Percentiles rank a stretch among this genome's conserved stretches.
Evolutionary conservation across 2,797 vertebrate genomes (phyloP).

Genomic region (Tangara arthus): DNA sequence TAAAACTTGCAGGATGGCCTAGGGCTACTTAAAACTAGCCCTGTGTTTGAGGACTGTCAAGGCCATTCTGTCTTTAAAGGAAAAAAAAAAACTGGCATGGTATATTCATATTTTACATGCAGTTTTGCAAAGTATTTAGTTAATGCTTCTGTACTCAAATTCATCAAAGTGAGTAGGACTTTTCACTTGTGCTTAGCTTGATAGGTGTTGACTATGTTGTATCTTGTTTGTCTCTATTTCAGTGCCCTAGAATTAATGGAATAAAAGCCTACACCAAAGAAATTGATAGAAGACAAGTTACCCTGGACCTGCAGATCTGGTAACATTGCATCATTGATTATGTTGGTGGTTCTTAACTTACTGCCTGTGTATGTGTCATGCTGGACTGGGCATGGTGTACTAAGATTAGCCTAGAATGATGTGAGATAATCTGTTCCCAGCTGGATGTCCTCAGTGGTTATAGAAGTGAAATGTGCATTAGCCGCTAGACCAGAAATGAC

Average conservation of each 20-base stretch:
- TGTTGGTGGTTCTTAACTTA: not conserved
- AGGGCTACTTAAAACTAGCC: not conserved
- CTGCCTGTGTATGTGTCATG: not conserved
- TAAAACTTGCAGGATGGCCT: not conserved
- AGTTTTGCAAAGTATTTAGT: not conserved
- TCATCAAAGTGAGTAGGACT: not conserved
- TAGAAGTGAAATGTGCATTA: not conserved
- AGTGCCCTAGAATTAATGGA: constrained; percentile 89
- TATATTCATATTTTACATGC: not conserved
- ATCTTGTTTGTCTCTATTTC: constrained; percentile 43
- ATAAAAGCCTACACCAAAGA: constrained; percentile 86
- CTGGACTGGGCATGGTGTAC: not conserved
- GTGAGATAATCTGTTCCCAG: not conserved
- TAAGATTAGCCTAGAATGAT: not conserved
- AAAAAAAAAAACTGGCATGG: not conserved
- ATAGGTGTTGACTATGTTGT: not conserved
- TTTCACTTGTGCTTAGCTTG: not conserved
- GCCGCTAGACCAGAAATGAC: not conserved
- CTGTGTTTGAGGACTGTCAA: not conserved
- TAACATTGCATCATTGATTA: constrained; percentile 38
- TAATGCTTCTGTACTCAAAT: not conserved
- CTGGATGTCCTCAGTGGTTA: not conserved
- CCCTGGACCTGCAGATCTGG: constrained; percentile 89
- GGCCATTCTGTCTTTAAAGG: not conserved
- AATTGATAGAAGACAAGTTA: constrained; percentile 84